These are phyloP conservation scores for Venustaconcha ellipsiformis DNA, from an alignment of 1,140 invertebrate genomes.

Conservation along the genomic window DNA sequence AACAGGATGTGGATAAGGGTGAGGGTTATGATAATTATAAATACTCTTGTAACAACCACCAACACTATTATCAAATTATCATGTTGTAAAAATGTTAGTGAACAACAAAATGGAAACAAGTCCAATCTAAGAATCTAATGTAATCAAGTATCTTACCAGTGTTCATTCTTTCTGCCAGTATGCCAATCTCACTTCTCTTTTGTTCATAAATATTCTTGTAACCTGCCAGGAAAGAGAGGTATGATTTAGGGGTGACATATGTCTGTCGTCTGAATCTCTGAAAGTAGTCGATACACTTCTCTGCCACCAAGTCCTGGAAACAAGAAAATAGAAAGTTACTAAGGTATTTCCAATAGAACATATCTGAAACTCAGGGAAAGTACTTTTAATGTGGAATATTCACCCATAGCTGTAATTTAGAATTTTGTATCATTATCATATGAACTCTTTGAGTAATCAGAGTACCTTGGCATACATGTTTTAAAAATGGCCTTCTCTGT, in stretches of 20 bases:
- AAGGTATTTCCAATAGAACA: too few species aligned
- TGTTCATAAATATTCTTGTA: constrained; percentile 94
- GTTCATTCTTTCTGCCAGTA: constrained; percentile 93
- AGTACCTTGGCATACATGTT: too few species aligned
- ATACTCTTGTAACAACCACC: neutral
- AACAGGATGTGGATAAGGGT: too few species aligned
- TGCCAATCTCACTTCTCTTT: constrained; percentile 89
- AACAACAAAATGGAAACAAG: neutral
- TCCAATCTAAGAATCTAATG: neutral
- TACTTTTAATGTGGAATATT: too few species aligned
- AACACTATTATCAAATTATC: neutral
- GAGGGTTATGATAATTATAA: too few species aligned
- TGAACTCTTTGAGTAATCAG: too few species aligned
- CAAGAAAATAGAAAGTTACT: constrained; percentile 62
- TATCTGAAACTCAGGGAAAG: too few species aligned
- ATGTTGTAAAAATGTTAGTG: constrained; percentile 11
- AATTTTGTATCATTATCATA: too few species aligned
- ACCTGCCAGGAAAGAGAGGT: constrained; percentile 93
- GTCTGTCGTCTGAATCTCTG: constrained; percentile 93
- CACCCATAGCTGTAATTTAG: too few species aligned
- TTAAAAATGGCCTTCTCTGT: too few species aligned
- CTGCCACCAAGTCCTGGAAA: constrained; percentile 92
- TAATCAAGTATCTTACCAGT: constrained; percentile 73
- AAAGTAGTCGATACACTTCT: constrained; percentile 91
- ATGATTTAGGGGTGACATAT: constrained; percentile 98